Evolutionary conservation across 2,888 invertebrate species (phyloP), one percentile per base, ranked within the genome.

Genomic region (Hirtodrosophila confusa): DNA sequence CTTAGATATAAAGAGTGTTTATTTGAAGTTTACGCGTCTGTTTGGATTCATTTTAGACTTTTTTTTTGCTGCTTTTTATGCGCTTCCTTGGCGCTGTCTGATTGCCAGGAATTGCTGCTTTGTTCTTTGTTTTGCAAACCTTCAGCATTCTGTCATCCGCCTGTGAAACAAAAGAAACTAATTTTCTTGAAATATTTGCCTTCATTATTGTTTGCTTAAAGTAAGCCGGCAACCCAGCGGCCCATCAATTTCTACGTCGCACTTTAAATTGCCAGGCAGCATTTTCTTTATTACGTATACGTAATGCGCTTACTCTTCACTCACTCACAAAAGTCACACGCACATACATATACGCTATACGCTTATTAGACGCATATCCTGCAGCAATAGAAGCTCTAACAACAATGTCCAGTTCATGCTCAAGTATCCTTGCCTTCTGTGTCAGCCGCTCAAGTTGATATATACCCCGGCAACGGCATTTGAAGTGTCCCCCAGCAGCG

Each of bases 281-380:
- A 54, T 45, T 64, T 70, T 49, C 45, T 69, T 70, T 70, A 80
- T 78, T 75, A 65, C 82, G 82, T 80, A 78, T 78, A 85, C 78
- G 85, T 85, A 78, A 78, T 84, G 82, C 85, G 66, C 70, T 80
- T 78, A 64, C 78, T 62, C 17, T 17, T 17, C 17, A 49, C 67
- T 57, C 49, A 71, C 56, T 31, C 51, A 60, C 67, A 27, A 6
- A 27, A 6, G 36, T 49, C 37, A 39, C 10, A 33, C 39, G 11
- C 4, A 17, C 4, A 40, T 8, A 23, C 23, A 8, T 45, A 48
- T 50, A 61, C 54, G 48, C 40, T 24, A 17, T 31, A 75, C 86
- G 85, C 85, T 88, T 78, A 75, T 84, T 84, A 80, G 82, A 88
- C 87, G 75, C 78, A 88, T 86, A 69, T 84, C 84, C 75, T 70